Base-by-base conservation (phyloP, 2,113 vertebrate species). In the Fukomys damarensis region DNA sequence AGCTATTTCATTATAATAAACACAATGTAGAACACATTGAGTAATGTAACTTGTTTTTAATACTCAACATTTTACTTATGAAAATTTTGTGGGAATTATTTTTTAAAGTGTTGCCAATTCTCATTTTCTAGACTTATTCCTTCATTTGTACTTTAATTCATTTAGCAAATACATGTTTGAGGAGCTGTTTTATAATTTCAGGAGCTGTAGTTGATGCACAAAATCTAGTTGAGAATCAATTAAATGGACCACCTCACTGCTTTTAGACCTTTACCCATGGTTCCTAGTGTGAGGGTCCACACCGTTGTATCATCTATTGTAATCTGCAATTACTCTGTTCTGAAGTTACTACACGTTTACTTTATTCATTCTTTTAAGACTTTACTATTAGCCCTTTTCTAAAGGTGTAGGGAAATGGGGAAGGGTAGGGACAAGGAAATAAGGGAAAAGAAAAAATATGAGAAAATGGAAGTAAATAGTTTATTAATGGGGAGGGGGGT, bases 41-140 rank as follows among this genome's bases (percentile, higher is more conserved):
- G 41, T 95, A 68, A 89, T 86, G 79, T 11, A 77, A 35, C 14
- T 77, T 49, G 28, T 77, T 46, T 77, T 30, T 49, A 19, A 32
- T 7, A 77, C 19, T 77, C 16, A 77, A 52, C 43, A 77, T 77
- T 28, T 41, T 76, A 77, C 46, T 16, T 61, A 52, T 84, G 2
- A 61, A 89, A 89, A 96, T 86, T n/a, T 61, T 87, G 41, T 38
- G 26, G 41, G 3, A 94, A 93, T 88, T 66, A 72, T 13, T 87
- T 93, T 83, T 74, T 81, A 85, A 85, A 88, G 32, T 88, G 19
- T 35, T 82, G 43, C 81, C 49, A 88, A n/a, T 77, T 91, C 8
- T 63, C 22, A 84, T 54, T 93, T 93, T 79, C 61, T 0, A 52
- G 56, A 82, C 70, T 93, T 89, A 79, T 43, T 61, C 59, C 10